Evolutionary conservation across 1,140 invertebrate genomes (phyloP).

Genomic region (Odontomachus brunneus): DNA sequence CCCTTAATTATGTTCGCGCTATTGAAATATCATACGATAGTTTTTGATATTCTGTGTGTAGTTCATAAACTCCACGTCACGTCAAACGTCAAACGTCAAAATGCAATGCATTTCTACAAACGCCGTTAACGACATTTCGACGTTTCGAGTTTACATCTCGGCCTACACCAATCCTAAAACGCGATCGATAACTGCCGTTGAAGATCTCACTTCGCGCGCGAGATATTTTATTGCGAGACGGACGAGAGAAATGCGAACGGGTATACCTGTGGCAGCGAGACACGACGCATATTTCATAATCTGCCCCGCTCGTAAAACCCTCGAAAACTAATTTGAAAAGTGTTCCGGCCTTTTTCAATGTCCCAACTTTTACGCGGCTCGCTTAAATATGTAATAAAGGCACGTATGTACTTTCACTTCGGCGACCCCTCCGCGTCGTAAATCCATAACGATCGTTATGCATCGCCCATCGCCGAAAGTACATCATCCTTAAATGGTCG

Average conservation of each 20-base stretch:
- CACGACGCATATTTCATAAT: slow-evolving; percentile 37
- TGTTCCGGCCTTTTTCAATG: slow-evolving; percentile 42
- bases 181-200: slow-evolving; percentile 10
- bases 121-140: no score
- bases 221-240: slow-evolving; percentile 43
- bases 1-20: no score
- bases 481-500: slow-evolving; percentile 42
- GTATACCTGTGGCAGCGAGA: slow-evolving; percentile 5
- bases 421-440: neutral
- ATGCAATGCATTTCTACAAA: no score
- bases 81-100: no score
- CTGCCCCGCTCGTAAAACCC: slow-evolving; percentile 49
- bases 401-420: slow-evolving; percentile 41
- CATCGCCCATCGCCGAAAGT: slow-evolving; percentile 34
- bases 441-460: slow-evolving; percentile 58
- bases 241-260: neutral
- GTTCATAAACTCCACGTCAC: no score
- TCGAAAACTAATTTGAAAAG: slow-evolving; percentile 58
- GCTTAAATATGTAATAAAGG: slow-evolving; percentile 57
- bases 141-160: neutral
- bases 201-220: neutral
- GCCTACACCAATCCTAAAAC: slow-evolving; percentile 3
- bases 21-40: no score
- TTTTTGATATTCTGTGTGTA: no score
- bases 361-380: slow-evolving; percentile 19